Base-by-base conservation (phyloP, 2,888 invertebrate species). In the Tipula unca region DNA sequence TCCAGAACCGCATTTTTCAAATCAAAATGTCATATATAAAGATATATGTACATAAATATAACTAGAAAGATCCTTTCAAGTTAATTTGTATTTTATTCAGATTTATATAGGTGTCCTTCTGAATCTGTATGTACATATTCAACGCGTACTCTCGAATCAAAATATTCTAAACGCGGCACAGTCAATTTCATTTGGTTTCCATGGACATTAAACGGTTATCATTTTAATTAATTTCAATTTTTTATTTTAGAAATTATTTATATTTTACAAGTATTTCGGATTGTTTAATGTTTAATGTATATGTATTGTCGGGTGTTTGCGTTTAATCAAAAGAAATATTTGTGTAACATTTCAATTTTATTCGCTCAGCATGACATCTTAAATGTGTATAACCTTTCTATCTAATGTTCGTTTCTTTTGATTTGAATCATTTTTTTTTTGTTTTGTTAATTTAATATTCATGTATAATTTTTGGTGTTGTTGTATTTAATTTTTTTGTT, bases 251-350 rank as follows among this genome's bases (percentile, higher is more conserved):
- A 69, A 69, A 69, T 69, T 69, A 69, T 69, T 69, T 69, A 48
- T 25, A 48, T 10, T 36, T 1, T 17, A 25, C 25, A 69, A 69
- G 69, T 69, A 25, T 69, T 69, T 69, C 25, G 69, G 48, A 69
- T 69, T 25, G 8, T 69, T 69, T 69, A 8, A 69, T 2, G 20
- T 69, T 25, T 25, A 48, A 17, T 48, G 48, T 48, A 69, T 69
- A 69, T 69, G 69, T 3, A 69, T 69, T 69, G 69, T 69, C 69
- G 69, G 69, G 69, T 69, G 69, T 69, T 69, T 69, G 69, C 69
- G 69, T 69, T 69, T 69, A 69, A 69, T 69, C 69, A 69, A 69
- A 69, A 69, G 69, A 69, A 69, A 69, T 69, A 69, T 69, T 69
- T 69, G 69, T 69, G 69, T 69, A 69, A 69, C 69, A 69, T 69